Percentiles rank a stretch among this genome's conserved stretches.
Evolutionary conservation across 2,113 vertebrate species (phyloP).

Genomic region (Periophthalmus modestus): DNA sequence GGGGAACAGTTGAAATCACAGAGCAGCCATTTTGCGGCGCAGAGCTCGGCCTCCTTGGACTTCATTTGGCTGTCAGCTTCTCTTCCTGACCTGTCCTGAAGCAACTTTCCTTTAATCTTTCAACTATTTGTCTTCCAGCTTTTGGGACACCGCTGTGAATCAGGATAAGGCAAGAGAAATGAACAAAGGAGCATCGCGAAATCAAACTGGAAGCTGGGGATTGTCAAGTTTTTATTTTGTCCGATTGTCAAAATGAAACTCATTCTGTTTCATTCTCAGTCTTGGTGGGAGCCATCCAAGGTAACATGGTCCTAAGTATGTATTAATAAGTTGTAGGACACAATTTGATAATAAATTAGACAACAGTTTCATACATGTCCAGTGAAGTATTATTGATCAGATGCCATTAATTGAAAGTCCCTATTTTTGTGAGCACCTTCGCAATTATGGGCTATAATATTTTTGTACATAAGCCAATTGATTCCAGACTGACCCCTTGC

Average conservation of each 20-base stretch:
- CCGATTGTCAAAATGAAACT: conserved; percentile 4
- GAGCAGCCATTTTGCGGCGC: conserved; percentile 12
- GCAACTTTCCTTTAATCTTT: conserved; percentile 31
- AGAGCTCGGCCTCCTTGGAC: conserved; percentile 13
- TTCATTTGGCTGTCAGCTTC: conserved; percentile 15
- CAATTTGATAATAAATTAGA: too few relatives aligned
- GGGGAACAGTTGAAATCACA: conserved; percentile 16
- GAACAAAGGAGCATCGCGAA: conserved; percentile 17
- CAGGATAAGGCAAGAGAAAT: conserved; percentile 28
- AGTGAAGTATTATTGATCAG: too few relatives aligned
- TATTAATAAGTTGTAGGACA: too few relatives aligned
- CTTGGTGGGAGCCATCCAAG: too few relatives aligned
- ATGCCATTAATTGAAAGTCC: too few relatives aligned
- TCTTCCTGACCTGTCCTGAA: conserved; percentile 30
- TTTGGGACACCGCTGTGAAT: conserved; percentile 23
- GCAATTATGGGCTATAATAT: too few relatives aligned
- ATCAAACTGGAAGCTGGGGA: conserved; percentile 27
- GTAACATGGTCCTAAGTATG: too few relatives aligned
- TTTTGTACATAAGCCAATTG: too few relatives aligned
- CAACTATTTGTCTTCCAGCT: conserved; percentile 21
- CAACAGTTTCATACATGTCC: too few relatives aligned
- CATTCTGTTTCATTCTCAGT: background rate
- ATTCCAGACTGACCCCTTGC: too few relatives aligned
- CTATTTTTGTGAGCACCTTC: too few relatives aligned
- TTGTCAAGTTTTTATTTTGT: conserved; percentile 3